phyloP scores from a whole-genome alignment of 2,888 invertebrate species.

The Stenodema calcarata region DNA sequence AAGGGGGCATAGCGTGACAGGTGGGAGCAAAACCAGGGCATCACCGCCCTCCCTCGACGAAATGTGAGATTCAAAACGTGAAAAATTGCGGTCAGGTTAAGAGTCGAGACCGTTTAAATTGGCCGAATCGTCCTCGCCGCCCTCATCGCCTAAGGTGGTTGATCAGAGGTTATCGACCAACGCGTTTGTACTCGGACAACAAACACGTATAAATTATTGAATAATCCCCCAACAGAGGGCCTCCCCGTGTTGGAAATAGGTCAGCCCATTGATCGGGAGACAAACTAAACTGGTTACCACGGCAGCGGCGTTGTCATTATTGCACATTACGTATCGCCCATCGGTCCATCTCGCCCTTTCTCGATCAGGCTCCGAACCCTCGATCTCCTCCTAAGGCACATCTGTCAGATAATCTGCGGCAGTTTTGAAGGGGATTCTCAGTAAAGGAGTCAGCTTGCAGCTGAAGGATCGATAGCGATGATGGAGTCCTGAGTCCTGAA shows the following conservation, averaged over 20 bases:
- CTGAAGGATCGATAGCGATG: slow-evolving; percentile 30
- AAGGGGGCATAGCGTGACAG: not conserved
- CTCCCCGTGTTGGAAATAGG: slow-evolving; percentile 46
- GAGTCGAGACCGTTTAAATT: not conserved
- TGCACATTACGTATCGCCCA: slow-evolving; percentile 44
- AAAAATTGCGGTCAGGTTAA: not conserved
- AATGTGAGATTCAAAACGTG: not conserved
- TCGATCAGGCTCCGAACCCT: not conserved
- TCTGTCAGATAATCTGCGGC: slow-evolving; percentile 50
- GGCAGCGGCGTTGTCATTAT: slow-evolving; percentile 51
- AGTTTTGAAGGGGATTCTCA: slow-evolving; percentile 33
- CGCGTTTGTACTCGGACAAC: slow-evolving; percentile 17
- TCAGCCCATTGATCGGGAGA: slow-evolving; percentile 51
- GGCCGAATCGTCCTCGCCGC: not conserved
- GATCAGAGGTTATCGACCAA: slow-evolving; percentile 2
- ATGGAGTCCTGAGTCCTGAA: not conserved
- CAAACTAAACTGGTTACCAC: slow-evolving; percentile 51
- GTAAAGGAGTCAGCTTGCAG: slow-evolving; percentile 20
- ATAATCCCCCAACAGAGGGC: slow-evolving; percentile 34
- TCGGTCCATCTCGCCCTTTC: slow-evolving; percentile 25
- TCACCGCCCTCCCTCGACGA: not conserved
- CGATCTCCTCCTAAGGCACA: slow-evolving; percentile 31
- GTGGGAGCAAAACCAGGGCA: not conserved
- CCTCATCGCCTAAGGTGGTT: not conserved
- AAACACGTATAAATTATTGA: slow-evolving; percentile 50